Base-by-base conservation (phyloP, 2,113 vertebrate genomes). In the Heterochromis multidens region DNA sequence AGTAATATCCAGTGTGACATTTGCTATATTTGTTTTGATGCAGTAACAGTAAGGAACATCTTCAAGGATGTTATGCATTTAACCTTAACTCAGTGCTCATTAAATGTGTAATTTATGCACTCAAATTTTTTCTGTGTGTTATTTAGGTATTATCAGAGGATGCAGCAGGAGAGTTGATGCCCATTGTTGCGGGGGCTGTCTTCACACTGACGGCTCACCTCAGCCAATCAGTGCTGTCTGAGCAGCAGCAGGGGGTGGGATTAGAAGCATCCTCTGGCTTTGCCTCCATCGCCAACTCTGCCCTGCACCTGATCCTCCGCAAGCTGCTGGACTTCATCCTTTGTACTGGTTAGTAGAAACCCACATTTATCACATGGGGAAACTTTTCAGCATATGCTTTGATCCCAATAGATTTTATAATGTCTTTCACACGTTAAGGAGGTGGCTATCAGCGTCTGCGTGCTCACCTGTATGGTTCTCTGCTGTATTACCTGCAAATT, bases 281-380 rank as follows among this genome's bases (percentile, higher is more conserved):
- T 80, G 95, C 97, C 61, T 99, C 98, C 33, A 97, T 99, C 25
- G 98, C 98, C 67, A 98, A 99, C 92, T 99, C 99, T 1, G 98
- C 98, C 3, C 97, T 99, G 35, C 98, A 99, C 86, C 97, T 99
- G 87, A 98, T 99, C 84, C 93, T 99, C 83, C 97, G 96, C 90
- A 99, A 99, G 77, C 96, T 99, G 46, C 95, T 99, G 90, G 97
- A 99, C 93, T 99, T 99, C 92, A 98, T 99, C 93, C 95, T 99
- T 86, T 98, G 97, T 91, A 99, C 99, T 91, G 99, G 99, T 99
- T 21, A 79, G 95, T 90, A 19, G 7, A 65, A 77, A 72, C 5
- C 2, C 6, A 17, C 6, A 57, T 80, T 89, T 77, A 13, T 65
- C n/a, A 6, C 10, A 13, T 2, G 3, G 6, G 3, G 7, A n/a